phyloP scores from a whole-genome alignment of 2,888 invertebrate species.

The Epinotia brunnichana region DNA sequence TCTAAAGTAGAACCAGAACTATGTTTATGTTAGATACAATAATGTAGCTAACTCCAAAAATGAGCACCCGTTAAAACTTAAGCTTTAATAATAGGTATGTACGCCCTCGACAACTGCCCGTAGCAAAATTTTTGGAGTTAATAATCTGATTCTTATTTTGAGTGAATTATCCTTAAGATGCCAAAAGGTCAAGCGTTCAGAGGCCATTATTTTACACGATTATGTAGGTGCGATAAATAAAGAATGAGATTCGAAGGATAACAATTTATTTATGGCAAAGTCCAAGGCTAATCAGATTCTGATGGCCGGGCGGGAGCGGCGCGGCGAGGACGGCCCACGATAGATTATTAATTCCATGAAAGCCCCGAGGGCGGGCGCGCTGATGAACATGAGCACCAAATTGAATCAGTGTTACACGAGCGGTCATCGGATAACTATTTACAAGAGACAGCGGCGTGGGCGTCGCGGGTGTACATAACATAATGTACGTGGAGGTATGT shows the following conservation, averaged over 20 bases:
- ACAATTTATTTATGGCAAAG: conserved; percentile 40
- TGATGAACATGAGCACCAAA: conserved; percentile 46
- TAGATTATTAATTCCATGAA: conserved; percentile 26
- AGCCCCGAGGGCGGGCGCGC: conserved; percentile 21
- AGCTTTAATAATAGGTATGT: not conserved
- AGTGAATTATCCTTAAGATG: not conserved
- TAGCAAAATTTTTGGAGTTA: not conserved
- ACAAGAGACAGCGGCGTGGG: conserved; percentile 51
- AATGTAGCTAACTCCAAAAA: not conserved
- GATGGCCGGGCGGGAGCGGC: not conserved
- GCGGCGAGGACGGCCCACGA: not conserved
- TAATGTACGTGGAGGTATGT: conserved; percentile 48
- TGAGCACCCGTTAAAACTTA: not conserved
- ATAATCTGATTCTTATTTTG: not conserved
- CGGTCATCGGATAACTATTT: conserved; percentile 64
- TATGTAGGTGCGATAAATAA: conserved; percentile 1
- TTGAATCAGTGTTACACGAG: conserved; percentile 59
- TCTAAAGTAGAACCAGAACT: not conserved
- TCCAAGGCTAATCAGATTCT: conserved; percentile 11
- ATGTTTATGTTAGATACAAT: not conserved
- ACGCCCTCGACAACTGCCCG: not conserved
- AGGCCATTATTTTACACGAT: not conserved
- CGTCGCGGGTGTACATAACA: conserved; percentile 48
- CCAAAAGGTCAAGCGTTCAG: not conserved
- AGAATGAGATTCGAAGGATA: conserved; percentile 9